Evolutionary conservation across 35 echinoderm and acorn worm genomes (phyloP).

Genomic region (Nesometra sesokonis): DNA sequence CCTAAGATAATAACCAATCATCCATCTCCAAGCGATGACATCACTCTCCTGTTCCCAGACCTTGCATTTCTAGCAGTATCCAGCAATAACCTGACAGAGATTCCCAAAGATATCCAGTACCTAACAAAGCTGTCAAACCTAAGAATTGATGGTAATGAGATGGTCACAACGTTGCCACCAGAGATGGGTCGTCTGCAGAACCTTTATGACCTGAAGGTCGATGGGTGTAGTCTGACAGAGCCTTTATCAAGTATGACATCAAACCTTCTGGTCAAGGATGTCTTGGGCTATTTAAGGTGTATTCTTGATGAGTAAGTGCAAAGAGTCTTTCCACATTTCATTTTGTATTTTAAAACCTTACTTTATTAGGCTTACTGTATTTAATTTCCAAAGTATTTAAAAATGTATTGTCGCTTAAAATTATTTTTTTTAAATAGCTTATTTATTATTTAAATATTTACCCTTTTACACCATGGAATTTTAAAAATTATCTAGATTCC

Average conservation of each 20-base stretch:
- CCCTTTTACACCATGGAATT: too few species aligned
- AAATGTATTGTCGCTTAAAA: too few species aligned
- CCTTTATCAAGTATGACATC: conserved; percentile 45
- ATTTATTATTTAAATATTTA: too few species aligned
- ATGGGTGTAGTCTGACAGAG: conserved; percentile 57
- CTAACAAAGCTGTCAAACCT: conserved; percentile 76
- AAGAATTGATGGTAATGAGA: conserved; percentile 63
- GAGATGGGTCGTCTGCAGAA: conserved; percentile 81
- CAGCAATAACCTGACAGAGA: conserved; percentile 59
- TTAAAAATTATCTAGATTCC: too few species aligned
- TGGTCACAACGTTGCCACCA: conserved; percentile 69
- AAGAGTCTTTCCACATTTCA: too few species aligned
- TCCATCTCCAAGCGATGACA: conserved; percentile 28
- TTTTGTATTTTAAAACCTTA: too few species aligned
- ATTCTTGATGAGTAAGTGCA: conserved; percentile 94
- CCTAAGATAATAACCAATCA: conserved; percentile 22
- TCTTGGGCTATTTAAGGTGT: conserved; percentile 78
- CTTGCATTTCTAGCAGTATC: conserved; percentile 58
- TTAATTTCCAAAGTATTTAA: too few species aligned
- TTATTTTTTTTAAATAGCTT: too few species aligned
- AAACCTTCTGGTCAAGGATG: conserved; percentile 58
- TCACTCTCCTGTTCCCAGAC: conserved; percentile 80
- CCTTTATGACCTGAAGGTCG: conserved; percentile 66
- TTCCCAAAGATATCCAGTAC: conserved; percentile 78
- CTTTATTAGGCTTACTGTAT: too few species aligned